A percentile compares a stretch with the other conserved stretches of the same genome.
These are phyloP conservation scores for Torymus texanus DNA, from an alignment of 2,888 invertebrate genomes.

Conservation along the genomic window DNA sequence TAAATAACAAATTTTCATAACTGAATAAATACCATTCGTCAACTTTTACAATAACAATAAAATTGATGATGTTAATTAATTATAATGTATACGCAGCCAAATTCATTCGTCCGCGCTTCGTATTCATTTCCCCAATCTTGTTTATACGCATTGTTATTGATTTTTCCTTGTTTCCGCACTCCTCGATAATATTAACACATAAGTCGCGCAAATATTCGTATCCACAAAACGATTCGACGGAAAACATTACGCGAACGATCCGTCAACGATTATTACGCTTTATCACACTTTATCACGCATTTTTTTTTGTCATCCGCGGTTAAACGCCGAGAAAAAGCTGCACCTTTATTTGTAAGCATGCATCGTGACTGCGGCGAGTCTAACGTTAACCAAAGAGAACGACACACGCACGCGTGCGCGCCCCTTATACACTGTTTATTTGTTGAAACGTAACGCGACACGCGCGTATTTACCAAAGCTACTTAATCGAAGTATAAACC, in stretches of 20 bases:
- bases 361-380: slow-evolving; percentile 21
- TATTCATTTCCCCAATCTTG: background rate
- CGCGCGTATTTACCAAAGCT: slow-evolving; percentile 53
- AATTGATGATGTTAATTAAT: background rate
- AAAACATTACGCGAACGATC: too few relatives aligned
- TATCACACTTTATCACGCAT: background rate
- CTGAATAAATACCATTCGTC: too few relatives aligned
- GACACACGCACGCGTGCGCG: background rate
- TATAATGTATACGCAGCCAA: background rate
- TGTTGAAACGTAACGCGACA: slow-evolving; percentile 51
- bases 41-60: too few relatives aligned
- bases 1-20: too few relatives aligned
- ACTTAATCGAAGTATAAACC: slow-evolving; percentile 54
- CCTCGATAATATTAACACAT: too few relatives aligned
- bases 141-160: background rate
- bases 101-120: background rate
- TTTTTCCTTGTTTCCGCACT: background rate
- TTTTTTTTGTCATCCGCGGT: too few relatives aligned
- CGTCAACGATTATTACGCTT: slow-evolving; percentile 5
- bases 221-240: too few relatives aligned
- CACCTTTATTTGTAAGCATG: slow-evolving; percentile 22
- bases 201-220: too few relatives aligned
- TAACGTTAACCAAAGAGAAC: slow-evolving; percentile 29
- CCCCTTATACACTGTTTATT: slow-evolving; percentile 43
- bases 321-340: too few relatives aligned